These are phyloP conservation scores for Drosophila algonquin DNA, from an alignment of 2,888 invertebrate genomes.

Conservation along the genomic window DNA sequence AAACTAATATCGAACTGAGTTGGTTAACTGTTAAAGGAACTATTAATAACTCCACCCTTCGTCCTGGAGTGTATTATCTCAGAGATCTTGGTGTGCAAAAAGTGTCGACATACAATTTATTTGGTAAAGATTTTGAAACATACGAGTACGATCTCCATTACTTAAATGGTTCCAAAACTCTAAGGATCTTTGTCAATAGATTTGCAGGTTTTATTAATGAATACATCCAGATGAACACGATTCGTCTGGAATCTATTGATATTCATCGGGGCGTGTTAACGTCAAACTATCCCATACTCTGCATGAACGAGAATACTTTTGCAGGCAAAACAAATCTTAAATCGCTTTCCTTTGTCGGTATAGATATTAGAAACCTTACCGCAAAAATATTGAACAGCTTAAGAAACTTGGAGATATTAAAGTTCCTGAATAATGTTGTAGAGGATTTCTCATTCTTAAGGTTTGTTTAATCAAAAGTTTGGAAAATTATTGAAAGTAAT, in stretches of 20 bases:
- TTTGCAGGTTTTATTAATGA: background rate
- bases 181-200: too few relatives aligned
- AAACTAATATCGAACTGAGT: background rate
- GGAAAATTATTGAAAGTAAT: background rate
- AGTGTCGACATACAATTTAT: fast-evolving
- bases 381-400: background rate
- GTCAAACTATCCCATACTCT: background rate
- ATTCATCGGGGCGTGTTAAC: background rate
- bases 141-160: fast-evolving
- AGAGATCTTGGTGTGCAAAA: background rate
- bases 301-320: background rate
- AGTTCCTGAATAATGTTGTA: background rate
- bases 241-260: background rate
- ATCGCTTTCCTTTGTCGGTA: fast-evolving
- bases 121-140: fast-evolving
- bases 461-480: background rate
- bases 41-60: background rate
- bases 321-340: background rate
- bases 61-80: background rate
- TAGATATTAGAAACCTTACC: background rate
- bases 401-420: fast-evolving
- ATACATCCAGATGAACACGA: background rate
- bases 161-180: background rate
- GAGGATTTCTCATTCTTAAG: background rate
- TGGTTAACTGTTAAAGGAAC: fast-evolving